These are phyloP conservation scores for Clunio marinus DNA, from an alignment of 2,888 invertebrate species.

Conservation along the genomic window DNA sequence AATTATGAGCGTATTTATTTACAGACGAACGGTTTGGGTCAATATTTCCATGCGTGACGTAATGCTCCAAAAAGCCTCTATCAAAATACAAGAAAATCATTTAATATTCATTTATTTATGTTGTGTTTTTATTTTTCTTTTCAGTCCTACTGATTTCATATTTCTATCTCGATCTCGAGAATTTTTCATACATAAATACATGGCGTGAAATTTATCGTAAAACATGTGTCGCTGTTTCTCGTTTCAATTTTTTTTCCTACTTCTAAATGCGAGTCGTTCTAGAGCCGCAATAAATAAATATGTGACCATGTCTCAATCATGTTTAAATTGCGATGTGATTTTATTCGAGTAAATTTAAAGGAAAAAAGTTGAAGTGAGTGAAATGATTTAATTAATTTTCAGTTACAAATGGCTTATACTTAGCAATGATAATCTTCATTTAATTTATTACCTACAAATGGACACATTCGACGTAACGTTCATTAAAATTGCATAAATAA, in stretches of 20 bases:
- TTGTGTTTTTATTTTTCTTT: too few relatives aligned
- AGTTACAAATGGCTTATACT: not conserved
- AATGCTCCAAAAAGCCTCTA: too few relatives aligned
- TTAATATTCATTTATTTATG: constrained; percentile 5
- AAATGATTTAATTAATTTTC: not conserved
- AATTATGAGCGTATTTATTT: too few relatives aligned
- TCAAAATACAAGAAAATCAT: not conserved
- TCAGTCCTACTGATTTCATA: not conserved
- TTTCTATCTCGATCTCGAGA: not conserved
- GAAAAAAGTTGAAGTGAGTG: not conserved
- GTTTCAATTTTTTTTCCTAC: not conserved
- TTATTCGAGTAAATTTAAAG: not conserved
- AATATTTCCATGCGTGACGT: too few relatives aligned
- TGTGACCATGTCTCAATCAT: not conserved
- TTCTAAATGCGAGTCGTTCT: not conserved
- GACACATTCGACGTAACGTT: constrained; percentile 11
- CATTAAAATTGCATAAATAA: constrained; percentile 1
- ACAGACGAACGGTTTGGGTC: too few relatives aligned
- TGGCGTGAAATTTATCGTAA: constrained; percentile 19
- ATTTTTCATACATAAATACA: not conserved
- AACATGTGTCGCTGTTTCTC: constrained; percentile 32
- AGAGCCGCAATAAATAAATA: not conserved
- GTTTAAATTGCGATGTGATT: not conserved
- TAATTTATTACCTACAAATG: constrained; percentile 2
- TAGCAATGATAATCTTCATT: not conserved